These are phyloP conservation scores for Tachina lurida DNA, from an alignment of 2,888 invertebrate genomes.

Conservation along the genomic window DNA sequence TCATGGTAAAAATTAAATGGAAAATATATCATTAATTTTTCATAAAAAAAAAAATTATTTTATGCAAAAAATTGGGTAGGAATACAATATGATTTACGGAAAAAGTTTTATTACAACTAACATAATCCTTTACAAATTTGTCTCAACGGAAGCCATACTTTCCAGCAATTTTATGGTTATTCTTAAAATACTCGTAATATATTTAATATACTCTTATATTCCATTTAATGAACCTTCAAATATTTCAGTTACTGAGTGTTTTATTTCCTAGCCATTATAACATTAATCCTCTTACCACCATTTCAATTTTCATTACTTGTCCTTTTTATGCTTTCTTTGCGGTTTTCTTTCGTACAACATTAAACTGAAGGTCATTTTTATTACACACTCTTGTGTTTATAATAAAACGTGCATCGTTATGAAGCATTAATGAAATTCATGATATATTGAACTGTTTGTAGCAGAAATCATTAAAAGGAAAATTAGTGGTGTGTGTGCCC, in stretches of 20 bases:
- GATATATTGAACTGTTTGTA: background rate
- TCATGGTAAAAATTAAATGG: no score
- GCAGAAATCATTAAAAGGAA: constrained; percentile 5
- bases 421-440: constrained; percentile 14
- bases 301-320: constrained; percentile 5
- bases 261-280: background rate
- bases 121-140: background rate
- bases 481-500: background rate
- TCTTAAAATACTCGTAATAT: background rate
- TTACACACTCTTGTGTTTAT: constrained; percentile 19
- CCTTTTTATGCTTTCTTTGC: background rate
- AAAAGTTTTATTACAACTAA: background rate
- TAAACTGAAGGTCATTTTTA: constrained; percentile 41
- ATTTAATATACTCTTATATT: background rate
- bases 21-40: no score
- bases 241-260: background rate
- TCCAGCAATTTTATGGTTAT: background rate
- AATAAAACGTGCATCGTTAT: constrained; percentile 19
- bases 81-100: no score
- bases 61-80: no score
- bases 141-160: background rate
- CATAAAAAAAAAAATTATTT: no score
- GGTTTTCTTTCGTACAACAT: background rate
- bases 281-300: background rate
- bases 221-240: background rate